Percentiles rank a stretch among this genome's conserved stretches.
phyloP scores from a whole-genome alignment of 2,113 vertebrate species.

The Upupa epops region DNA sequence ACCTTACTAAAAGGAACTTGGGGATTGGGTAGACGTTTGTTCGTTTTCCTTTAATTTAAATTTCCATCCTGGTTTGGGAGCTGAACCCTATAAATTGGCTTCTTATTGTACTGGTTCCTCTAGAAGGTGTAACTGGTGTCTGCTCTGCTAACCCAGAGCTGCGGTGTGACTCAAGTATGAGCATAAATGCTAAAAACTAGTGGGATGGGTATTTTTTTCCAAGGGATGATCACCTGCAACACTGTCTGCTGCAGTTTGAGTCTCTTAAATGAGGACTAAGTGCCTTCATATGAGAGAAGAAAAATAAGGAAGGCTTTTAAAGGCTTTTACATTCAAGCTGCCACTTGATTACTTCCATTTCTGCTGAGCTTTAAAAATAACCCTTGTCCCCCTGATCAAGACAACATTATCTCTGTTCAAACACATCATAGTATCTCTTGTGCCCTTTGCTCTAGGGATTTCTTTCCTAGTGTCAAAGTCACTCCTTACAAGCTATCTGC shows the following conservation, averaged over 20 bases:
- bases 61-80: too few relatives aligned
- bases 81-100: not conserved
- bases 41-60: not conserved
- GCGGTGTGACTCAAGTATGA: fast-evolving
- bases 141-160: not conserved
- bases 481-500: not conserved
- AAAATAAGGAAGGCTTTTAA: not conserved
- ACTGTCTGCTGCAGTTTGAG: not conserved
- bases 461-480: not conserved
- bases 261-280: not conserved
- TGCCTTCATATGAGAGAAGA: fast-evolving
- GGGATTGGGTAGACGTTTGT: fast-evolving
- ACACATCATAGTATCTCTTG: not conserved
- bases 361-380: not conserved
- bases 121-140: fast-evolving
- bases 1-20: fast-evolving
- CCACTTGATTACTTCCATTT: not conserved
- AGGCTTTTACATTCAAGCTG: not conserved
- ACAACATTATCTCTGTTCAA: slow-evolving; percentile 14
- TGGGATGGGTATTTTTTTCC: fast-evolving
- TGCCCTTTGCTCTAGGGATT: not conserved
- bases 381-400: not conserved
- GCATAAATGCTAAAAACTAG: not conserved
- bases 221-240: not conserved
- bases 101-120: fast-evolving